Evolutionary conservation across 2,113 vertebrate species (phyloP).

Genomic region (Amia ocellicauda): DNA sequence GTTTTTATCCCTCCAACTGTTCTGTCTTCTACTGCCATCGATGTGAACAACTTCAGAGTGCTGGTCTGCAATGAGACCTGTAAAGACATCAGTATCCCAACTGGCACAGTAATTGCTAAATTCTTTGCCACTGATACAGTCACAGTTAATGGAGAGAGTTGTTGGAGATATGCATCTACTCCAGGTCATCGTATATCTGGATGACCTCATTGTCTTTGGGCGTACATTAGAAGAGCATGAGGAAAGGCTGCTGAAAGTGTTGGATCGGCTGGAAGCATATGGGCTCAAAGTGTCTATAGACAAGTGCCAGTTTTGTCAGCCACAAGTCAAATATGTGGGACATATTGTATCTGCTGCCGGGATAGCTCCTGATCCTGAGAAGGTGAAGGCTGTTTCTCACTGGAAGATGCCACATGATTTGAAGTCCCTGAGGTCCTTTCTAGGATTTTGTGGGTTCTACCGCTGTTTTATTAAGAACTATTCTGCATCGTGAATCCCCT

Average conservation of each 20-base stretch:
- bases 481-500: neutral
- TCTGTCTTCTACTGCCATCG: neutral
- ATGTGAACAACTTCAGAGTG: neutral
- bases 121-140: neutral
- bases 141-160: neutral
- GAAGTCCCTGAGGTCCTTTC: no score
- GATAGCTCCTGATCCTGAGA: no score
- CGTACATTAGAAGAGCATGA: neutral
- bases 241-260: neutral
- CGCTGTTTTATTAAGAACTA: neutral
- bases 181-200: neutral
- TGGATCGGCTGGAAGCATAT: neutral
- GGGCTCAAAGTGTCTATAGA: no score
- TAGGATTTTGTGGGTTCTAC: neutral
- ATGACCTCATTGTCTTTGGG: neutral
- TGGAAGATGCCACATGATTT: no score
- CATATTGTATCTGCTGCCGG: no score
- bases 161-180: constrained; percentile 6
- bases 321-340: neutral
- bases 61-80: neutral
- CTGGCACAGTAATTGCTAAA: neutral
- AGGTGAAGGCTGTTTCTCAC: no score
- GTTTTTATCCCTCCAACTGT: neutral
- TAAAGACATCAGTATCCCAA: neutral
- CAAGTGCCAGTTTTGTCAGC: no score